phyloP scores from a whole-genome alignment of 1,140 invertebrate genomes.

The Aphelinus atriplicis region DNA sequence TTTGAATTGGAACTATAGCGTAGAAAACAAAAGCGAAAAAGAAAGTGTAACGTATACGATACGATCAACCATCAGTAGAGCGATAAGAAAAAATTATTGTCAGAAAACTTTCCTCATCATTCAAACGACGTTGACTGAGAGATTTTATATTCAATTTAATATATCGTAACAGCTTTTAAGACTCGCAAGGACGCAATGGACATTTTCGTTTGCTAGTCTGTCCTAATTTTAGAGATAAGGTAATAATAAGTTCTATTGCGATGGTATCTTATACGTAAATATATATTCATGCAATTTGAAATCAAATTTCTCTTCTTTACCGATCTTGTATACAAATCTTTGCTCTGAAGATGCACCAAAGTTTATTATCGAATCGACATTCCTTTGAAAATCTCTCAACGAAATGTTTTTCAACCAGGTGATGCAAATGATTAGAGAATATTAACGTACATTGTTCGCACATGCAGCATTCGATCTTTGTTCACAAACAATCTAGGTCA shows the following conservation, averaged over 20 bases:
- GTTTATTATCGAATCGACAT: too few species aligned
- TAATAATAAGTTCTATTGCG: too few species aligned
- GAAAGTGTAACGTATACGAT: background rate
- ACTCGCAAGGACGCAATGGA: too few species aligned
- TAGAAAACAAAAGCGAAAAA: background rate
- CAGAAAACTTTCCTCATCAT: background rate
- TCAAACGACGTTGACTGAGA: background rate
- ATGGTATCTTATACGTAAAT: too few species aligned
- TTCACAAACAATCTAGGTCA: slow-evolving; percentile 1
- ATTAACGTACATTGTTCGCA: background rate
- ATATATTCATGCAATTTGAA: too few species aligned
- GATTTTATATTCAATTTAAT: background rate
- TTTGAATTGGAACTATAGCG: background rate
- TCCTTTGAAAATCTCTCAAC: too few species aligned
- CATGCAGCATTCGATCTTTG: slow-evolving; percentile 4
- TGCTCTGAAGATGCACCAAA: too few species aligned
- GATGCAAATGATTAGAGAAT: background rate
- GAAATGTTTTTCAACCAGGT: background rate
- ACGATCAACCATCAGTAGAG: slow-evolving; percentile 5
- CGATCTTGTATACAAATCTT: too few species aligned
- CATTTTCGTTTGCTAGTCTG: too few species aligned
- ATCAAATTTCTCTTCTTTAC: too few species aligned
- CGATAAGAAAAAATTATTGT: slow-evolving; percentile 10
- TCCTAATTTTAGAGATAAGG: too few species aligned
- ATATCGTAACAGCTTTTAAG: background rate